Conservation (phyloP, 2,797 vertebrate genomes). For the Oreonectes daqikongensis region DNA sequence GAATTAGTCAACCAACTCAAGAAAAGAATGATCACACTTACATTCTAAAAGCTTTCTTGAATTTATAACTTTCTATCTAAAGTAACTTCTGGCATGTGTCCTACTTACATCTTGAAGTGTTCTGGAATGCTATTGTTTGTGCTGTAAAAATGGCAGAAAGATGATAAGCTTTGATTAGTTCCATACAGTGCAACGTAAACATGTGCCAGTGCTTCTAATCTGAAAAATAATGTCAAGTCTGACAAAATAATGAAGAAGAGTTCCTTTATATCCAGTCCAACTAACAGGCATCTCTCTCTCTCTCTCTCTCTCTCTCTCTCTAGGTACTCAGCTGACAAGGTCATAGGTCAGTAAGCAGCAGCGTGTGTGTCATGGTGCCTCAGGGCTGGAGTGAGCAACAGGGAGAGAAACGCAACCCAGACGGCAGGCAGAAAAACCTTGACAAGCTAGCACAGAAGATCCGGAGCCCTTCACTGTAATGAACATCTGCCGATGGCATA, state of each 20-base stretch:
- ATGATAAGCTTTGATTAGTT: slow-evolving; percentile 40
- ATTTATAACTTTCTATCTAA: background rate
- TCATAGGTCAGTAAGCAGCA: slow-evolving; percentile 52
- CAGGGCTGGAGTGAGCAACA: slow-evolving; percentile 40
- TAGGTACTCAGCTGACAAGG: slow-evolving; percentile 52
- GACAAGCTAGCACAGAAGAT: slow-evolving; percentile 19
- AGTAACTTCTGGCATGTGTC: background rate
- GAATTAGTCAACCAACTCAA: background rate
- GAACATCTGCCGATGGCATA: slow-evolving; percentile 22
- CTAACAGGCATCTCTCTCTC: slow-evolving; percentile 8
- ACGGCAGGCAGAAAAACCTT: slow-evolving; percentile 27
- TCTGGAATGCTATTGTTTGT: background rate
- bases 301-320: slow-evolving; percentile 14
- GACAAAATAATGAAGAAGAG: background rate
- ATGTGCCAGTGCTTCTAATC: background rate
- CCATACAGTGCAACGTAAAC: slow-evolving; percentile 24
- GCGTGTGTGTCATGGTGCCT: slow-evolving; percentile 35
- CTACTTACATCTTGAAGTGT: slow-evolving; percentile 8
- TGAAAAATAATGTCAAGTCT: slow-evolving; percentile 22
- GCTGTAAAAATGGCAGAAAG: background rate
- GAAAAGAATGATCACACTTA: background rate
- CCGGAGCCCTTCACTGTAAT: slow-evolving; percentile 45
- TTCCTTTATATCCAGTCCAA: slow-evolving; percentile 22
- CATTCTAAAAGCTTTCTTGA: background rate
- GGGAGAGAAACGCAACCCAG: slow-evolving; percentile 17